A percentile compares a stretch with the other conserved stretches of the same genome.
phyloP scores from a whole-genome alignment of 1,140 invertebrate genomes.

The Coptotermes formosanus region DNA sequence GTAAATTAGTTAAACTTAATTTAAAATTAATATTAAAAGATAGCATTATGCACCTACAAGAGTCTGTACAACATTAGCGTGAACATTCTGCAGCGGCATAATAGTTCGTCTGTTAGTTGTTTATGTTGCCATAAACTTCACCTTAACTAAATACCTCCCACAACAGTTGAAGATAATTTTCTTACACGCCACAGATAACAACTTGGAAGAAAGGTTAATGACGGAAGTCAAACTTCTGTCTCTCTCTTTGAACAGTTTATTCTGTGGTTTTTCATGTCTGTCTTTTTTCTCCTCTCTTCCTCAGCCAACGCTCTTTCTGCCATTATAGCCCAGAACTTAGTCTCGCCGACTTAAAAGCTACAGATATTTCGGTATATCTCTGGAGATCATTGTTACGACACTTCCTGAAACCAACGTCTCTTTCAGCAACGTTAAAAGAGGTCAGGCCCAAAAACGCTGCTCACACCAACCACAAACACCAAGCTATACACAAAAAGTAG shows the following conservation, averaged over 20 bases:
- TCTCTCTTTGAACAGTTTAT: not conserved
- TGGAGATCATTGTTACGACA: conserved; percentile 8
- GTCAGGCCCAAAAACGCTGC: not conserved
- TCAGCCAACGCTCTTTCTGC: not conserved
- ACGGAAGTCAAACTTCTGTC: not conserved
- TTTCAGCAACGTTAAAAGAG: not conserved
- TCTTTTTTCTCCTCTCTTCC: not conserved
- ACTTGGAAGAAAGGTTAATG: not conserved
- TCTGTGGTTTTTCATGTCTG: not conserved
- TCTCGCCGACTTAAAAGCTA: not conserved
- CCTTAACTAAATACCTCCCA: not conserved
- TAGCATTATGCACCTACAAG: not conserved
- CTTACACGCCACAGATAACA: not conserved
- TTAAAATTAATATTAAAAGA: not conserved
- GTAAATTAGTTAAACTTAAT: not conserved
- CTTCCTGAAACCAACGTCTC: not conserved
- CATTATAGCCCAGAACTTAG: not conserved
- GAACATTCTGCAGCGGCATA: not conserved
- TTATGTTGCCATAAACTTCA: not conserved
- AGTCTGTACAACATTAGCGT: not conserved
- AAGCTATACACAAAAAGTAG: not conserved
- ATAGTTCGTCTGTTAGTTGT: not conserved
- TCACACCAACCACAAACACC: not conserved
- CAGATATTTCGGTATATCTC: not conserved
- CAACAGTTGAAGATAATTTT: not conserved